A percentile compares a stretch with the other conserved stretches of the same genome.
phyloP scores from a whole-genome alignment of 1,140 invertebrate genomes.

The Zaprionus ornatus region DNA sequence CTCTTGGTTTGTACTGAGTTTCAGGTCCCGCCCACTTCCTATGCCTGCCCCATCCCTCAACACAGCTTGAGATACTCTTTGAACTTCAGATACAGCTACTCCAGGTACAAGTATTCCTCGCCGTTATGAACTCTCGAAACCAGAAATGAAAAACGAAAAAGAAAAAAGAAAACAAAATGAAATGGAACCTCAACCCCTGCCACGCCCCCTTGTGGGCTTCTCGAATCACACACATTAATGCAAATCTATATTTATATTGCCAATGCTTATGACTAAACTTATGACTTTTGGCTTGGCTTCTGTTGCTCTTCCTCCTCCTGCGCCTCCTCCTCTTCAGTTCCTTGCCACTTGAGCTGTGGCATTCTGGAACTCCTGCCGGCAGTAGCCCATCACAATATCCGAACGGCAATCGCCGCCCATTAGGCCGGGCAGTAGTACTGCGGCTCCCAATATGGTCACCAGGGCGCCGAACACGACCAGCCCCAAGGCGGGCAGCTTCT shows the following conservation, averaged over 20 bases:
- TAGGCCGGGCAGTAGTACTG: conserved; percentile 72
- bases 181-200: not conserved
- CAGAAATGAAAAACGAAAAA: conserved; percentile 15
- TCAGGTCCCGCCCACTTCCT: conserved; percentile 44
- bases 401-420: conserved; percentile 79
- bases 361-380: conserved; percentile 73
- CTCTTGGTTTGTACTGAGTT: conserved; percentile 69
- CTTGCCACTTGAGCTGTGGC: conserved; percentile 39
- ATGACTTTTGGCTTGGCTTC: conserved; percentile 46
- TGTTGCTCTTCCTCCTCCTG: not conserved
- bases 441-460: conserved; percentile 87
- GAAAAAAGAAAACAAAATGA: not conserved
- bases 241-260: conserved; percentile 32
- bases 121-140: conserved; percentile 23
- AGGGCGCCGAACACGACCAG: conserved; percentile 89
- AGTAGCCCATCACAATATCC: conserved; percentile 82
- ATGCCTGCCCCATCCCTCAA: conserved; percentile 31
- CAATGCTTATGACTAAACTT: conserved; percentile 45
- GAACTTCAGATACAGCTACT: conserved; percentile 46
- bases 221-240: conserved; percentile 24
- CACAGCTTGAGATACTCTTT: conserved; percentile 47
- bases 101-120: conserved; percentile 69
- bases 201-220: not conserved
- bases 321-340: conserved; percentile 42
- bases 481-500: conserved; percentile 90